Evolutionary conservation across 2,888 invertebrate species (phyloP).

Genomic region (Amphipoea oculea): DNA sequence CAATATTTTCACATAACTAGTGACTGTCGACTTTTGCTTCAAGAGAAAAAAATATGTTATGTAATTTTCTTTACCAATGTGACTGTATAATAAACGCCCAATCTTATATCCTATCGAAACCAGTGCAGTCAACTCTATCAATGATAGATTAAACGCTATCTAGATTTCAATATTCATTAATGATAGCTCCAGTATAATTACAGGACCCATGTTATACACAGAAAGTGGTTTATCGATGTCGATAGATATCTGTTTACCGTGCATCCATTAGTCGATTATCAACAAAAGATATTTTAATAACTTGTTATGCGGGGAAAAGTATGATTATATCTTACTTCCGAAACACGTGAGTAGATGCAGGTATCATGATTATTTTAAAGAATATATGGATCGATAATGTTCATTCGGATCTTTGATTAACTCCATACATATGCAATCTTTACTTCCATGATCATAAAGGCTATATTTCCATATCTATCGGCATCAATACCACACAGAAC

Average conservation of each 20-base stretch:
- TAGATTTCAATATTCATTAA: constrained; percentile 16
- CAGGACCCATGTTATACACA: constrained; percentile 40
- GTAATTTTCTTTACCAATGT: background rate
- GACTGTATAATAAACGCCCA: constrained; percentile 1
- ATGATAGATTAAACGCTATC: constrained; percentile 10
- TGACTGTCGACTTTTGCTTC: background rate
- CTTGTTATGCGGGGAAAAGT: background rate
- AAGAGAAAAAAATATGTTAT: background rate
- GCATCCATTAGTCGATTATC: constrained; percentile 25
- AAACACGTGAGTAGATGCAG: background rate
- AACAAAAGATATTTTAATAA: background rate
- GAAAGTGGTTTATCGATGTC: constrained; percentile 31
- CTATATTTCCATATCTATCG: constrained; percentile 24
- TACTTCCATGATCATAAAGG: background rate
- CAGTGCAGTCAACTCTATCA: constrained; percentile 22
- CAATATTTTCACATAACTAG: background rate
- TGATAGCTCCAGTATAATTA: constrained; percentile 8
- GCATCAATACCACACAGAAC: constrained; percentile 24
- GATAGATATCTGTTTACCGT: constrained; percentile 34
- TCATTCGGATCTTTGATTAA: background rate
- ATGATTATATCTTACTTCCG: background rate
- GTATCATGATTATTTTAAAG: background rate
- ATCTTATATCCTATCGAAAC: constrained; percentile 3
- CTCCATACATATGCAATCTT: background rate
- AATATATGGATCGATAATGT: background rate